Evolutionary conservation across 2,888 invertebrate species (phyloP), one percentile per base, ranked within the genome.

Genomic region (Eupeodes latifasciatus): DNA sequence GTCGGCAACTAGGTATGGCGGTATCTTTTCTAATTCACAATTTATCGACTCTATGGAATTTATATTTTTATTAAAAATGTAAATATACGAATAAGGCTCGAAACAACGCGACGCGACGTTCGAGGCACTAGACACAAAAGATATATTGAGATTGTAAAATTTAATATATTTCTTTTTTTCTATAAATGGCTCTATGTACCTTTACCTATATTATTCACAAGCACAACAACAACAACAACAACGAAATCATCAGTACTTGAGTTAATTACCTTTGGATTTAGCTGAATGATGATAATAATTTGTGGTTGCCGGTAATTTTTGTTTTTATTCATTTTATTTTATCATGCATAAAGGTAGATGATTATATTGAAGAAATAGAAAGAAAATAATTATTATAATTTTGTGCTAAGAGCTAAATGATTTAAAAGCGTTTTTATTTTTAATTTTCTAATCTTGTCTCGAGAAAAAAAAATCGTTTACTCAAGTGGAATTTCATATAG

Each of bases 31-130:
- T 49, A 59, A 80, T 62, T 83, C 75, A 64, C 82, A 79, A 66
- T 75, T 59, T 27, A 66, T 27, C 79, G 76, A 51, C 66, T 76
- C 66, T 79, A 36, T 80, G 77, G 76, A 78, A 67, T 87, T 80
- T 80, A 14, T 80, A 77, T 77, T 81, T 59, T 85, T 81, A 85
- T 85, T 78, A 78, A 71, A 66, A 71, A 76, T 76, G 72, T 77
- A 87, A 75, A 85, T 77, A 85, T 77, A 85, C 61, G 59, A 71
- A 67, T 75, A 72, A 72, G 84, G 76, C 49, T 67, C 51, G 55
- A 76, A 67, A 59, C 40, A 66, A 27, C 27, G 27, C 27, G 27
- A 27, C 27, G 27, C 27, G 27, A 27, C 27, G 27, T 27, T 27
- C 27, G 27, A 27, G 27, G 27, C 27, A 27, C 27, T 27, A 53